These are phyloP conservation scores for Antitype chi DNA, from an alignment of 2,888 invertebrate species.

Conservation along the genomic window DNA sequence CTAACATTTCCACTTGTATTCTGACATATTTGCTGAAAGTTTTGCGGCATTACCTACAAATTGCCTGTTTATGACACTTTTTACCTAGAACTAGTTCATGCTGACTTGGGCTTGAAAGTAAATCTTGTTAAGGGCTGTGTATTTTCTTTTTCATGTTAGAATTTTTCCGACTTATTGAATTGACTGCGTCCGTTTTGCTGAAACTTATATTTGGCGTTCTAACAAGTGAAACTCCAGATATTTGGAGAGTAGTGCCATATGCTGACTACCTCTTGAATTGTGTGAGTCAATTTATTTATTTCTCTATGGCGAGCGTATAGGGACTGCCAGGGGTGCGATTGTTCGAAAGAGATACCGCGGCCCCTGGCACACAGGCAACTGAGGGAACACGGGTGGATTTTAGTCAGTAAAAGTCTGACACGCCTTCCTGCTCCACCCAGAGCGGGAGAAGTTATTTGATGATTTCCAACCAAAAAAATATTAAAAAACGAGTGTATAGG, in stretches of 20 bases:
- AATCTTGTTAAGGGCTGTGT: conserved; percentile 9
- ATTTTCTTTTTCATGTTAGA: conserved; percentile 23
- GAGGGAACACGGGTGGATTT: too few relatives aligned
- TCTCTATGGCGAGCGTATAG: not conserved
- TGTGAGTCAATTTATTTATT: not conserved
- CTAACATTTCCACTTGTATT: conserved; percentile 61
- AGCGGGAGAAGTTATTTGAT: too few relatives aligned
- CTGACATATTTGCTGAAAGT: conserved; percentile 61
- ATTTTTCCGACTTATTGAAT: conserved; percentile 33
- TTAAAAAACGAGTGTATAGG: not conserved
- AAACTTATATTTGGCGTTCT: conserved; percentile 23
- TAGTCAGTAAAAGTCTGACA: too few relatives aligned
- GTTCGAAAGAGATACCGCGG: too few relatives aligned
- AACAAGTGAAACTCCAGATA: not conserved
- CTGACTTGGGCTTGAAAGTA: conserved; percentile 12
- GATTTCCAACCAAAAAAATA: too few relatives aligned
- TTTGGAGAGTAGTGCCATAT: not conserved
- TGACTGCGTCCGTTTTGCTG: conserved; percentile 35
- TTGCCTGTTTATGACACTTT: conserved; percentile 49
- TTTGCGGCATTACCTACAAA: conserved; percentile 21
- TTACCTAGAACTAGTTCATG: conserved; percentile 30
- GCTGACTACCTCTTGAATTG: not conserved
- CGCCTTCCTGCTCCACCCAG: too few relatives aligned
- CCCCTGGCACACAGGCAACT: too few relatives aligned
- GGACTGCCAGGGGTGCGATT: too few relatives aligned